phyloP scores from a whole-genome alignment of 1,140 invertebrate species.

The Macrostomum lignano region DNA sequence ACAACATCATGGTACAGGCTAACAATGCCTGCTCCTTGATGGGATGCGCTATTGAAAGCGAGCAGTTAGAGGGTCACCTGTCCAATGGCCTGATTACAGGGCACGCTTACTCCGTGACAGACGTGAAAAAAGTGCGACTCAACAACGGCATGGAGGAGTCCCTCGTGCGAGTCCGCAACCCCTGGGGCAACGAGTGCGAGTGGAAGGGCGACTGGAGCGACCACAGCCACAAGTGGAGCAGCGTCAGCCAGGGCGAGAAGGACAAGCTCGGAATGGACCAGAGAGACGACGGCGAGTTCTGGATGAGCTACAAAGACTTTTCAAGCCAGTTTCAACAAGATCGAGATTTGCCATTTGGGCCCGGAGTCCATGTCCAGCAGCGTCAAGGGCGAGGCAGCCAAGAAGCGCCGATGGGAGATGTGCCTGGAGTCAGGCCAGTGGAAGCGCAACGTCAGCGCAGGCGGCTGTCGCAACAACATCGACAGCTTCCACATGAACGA shows the following conservation, averaged over 20 bases:
- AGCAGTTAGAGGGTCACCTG: slow-evolving; percentile 5
- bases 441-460: slow-evolving; percentile 59
- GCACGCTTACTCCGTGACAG: slow-evolving; percentile 8
- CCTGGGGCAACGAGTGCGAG: slow-evolving; percentile 26
- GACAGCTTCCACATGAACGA: no score
- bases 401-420: slow-evolving; percentile 51
- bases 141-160: not conserved
- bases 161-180: slow-evolving; percentile 8
- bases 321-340: slow-evolving; percentile 21
- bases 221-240: slow-evolving; percentile 3
- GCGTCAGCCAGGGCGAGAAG: not conserved
- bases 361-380: no score
- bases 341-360: slow-evolving; percentile 84
- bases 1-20: slow-evolving; percentile 6
- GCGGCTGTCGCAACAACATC: slow-evolving; percentile 86
- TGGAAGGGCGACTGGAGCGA: slow-evolving; percentile 9
- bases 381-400: no score
- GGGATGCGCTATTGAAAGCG: slow-evolving; percentile 8
- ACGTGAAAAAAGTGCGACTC: slow-evolving; percentile 5
- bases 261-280: slow-evolving; percentile 17
- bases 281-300: slow-evolving; percentile 5
- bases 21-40: slow-evolving; percentile 7
- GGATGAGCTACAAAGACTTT: slow-evolving; percentile 17
- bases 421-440: slow-evolving; percentile 73
- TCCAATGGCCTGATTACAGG: slow-evolving; percentile 8